phyloP scores from a whole-genome alignment of 2,888 invertebrate species.

The Sphinx pinastri region DNA sequence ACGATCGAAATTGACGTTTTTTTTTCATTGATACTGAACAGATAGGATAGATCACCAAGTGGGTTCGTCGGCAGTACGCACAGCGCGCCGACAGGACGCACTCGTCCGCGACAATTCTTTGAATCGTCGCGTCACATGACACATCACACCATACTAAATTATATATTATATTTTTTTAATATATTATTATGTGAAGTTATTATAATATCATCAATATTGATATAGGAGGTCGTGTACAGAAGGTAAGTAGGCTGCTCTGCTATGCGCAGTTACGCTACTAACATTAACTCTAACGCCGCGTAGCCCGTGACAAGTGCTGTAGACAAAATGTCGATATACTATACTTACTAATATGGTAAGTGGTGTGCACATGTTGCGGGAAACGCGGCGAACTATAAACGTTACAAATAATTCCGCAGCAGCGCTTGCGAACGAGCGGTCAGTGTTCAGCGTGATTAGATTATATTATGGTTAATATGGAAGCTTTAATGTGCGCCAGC shows the following conservation, averaged over 20 bases:
- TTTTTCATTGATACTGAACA: not conserved
- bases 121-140: constrained; percentile 35
- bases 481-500: constrained; percentile 18
- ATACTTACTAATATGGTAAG: not conserved
- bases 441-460: constrained; percentile 8
- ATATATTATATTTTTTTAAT: constrained; percentile 37
- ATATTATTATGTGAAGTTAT: constrained; percentile 45
- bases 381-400: constrained; percentile 3
- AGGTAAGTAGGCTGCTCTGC: constrained; percentile 31
- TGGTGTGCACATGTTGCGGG: not conserved
- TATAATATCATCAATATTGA: constrained; percentile 56
- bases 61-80: not conserved
- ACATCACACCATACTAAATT: constrained; percentile 33
- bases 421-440: constrained; percentile 5
- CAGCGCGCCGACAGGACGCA: not conserved
- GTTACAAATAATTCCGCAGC: constrained; percentile 19
- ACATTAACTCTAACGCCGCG: constrained; percentile 9
- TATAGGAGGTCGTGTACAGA: constrained; percentile 35
- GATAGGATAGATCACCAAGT: not conserved
- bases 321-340: not conserved
- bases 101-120: constrained; percentile 33
- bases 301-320: constrained; percentile 1
- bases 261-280: constrained; percentile 23
- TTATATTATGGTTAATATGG: not conserved
- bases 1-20: too few relatives aligned